Conservation (phyloP, 2,113 vertebrate species). For the Trogon surrucura region DNA sequence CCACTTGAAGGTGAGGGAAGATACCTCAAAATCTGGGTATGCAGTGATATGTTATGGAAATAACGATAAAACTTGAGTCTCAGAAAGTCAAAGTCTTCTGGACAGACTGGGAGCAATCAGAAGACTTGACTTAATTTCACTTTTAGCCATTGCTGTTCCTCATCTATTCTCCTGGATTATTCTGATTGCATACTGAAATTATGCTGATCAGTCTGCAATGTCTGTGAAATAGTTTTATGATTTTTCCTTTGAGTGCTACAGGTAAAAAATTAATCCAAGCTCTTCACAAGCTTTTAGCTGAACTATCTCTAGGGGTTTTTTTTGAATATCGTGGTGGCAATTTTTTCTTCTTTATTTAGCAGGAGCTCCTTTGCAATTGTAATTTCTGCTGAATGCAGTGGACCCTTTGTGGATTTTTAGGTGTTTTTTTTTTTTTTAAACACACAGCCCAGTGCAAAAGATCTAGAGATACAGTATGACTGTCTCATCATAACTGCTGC, state of each 20-base stretch:
- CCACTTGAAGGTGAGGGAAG: slow-evolving; percentile 4
- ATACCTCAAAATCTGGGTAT: not conserved
- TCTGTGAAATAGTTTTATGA: slow-evolving; percentile 30
- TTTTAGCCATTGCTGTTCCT: slow-evolving; percentile 32
- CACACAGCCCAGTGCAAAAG: not conserved
- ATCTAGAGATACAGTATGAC: not conserved
- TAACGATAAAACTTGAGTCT: not conserved
- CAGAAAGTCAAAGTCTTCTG: slow-evolving; percentile 18
- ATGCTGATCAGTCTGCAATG: slow-evolving; percentile 4
- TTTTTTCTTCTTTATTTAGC: slow-evolving; percentile 11
- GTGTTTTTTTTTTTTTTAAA: not conserved
- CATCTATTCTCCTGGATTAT: slow-evolving; percentile 47
- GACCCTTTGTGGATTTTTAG: slow-evolving; percentile 18
- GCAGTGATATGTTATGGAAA: not conserved
- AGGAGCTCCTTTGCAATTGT: not conserved
- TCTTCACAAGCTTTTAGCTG: not conserved
- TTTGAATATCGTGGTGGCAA: not conserved
- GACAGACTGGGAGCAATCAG: slow-evolving; percentile 35
- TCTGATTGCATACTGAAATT: slow-evolving; percentile 50
- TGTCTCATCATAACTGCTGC: not conserved
- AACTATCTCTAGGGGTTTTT: not conserved
- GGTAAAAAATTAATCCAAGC: slow-evolving; percentile 41
- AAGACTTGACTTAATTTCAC: slow-evolving; percentile 55
- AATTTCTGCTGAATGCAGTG: slow-evolving; percentile 15
- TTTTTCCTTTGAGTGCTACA: slow-evolving; percentile 38